Base-by-base conservation (phyloP, 1,140 invertebrate genomes). In the Drosophila cardini region DNA sequence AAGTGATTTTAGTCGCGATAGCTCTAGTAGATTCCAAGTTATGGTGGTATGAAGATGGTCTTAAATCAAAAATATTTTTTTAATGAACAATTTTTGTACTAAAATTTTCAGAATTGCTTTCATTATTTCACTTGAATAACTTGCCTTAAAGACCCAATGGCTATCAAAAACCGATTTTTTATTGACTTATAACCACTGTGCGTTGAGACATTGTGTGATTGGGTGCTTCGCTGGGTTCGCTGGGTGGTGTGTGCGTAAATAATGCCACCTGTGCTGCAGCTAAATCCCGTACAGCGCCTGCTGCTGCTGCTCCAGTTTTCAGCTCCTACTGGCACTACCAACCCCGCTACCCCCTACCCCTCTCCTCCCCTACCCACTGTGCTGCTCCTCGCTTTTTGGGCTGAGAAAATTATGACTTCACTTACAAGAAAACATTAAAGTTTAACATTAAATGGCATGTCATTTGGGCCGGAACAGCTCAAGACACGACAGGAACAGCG, bases 361-460 rank as follows among this genome's bases (percentile, higher is more conserved):
- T 48, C 16, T 8, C 45, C 15, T 8, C 45, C 15, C 13, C 4
- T 2, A 2, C 15, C 45, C 13, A 1, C 45, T 18, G 18, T 6
- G 11, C n/a, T 26, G 10, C 13, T 7, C n/a, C 30, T 13, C 32
- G 9, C 18, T 26, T 26, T 26, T 26, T 26, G 16, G 43, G n/a
- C 26, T 82, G 80, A 80, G 84, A 89, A 84, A 89, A 89, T 89
- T 89, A 89, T 89, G 84, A 89, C 84, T 89, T 89, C 73, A 87
- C 84, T 87, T 89, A 87, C 84, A 89, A 74, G 80, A 77, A 87
- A 87, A 89, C 84, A 87, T 87, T 87, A 87, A 87, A 87, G 84
- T 89, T 89, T 84, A 89, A 89, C 85, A 89, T 87, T 87, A 87
- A 87, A 87, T 87, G 84, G 84, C 84, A 87, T 87, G 84, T 87